Base-by-base conservation (phyloP, 2,797 vertebrate genomes). In the Crocidura indochinensis region DNA sequence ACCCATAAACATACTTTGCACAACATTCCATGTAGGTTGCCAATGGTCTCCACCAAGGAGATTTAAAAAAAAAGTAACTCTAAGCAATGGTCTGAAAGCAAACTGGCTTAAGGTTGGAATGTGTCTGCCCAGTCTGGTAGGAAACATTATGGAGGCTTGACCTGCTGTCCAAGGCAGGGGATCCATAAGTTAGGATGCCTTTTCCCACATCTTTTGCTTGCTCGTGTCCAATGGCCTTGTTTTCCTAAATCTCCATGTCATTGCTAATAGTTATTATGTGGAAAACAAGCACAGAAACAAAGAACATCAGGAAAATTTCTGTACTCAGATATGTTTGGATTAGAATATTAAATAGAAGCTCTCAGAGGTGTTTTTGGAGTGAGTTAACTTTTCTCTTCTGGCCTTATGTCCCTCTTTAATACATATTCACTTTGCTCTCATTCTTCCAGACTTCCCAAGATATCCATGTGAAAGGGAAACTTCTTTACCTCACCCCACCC, bases 201-300 rank as follows among this genome's bases (percentile, higher is more conserved):
- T 69, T 65, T 51, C 26, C 1, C 3, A 64, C 24, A 15, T 15
- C 46, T 49, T 72, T 77, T 68, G 47, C 47, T 83, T 24, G 17
- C 6, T 64, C 29, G 20, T 53, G 19, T 8, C 51, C 62, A 71
- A 29, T 10, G 6, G 1, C 20, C 2, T 49, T 65, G 20, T 86
- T 88, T 82, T 78, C 31, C 68, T 91, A 49, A 74, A n/a, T 64
- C 19, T 71, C 38, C 1, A n/a, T 31, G 20, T 91, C 49, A 19
- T 15, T 49, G 22, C 62, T 86, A 38, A 27, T 64, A 26, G 77
- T 75, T 44, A 31, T 62, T 77, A 67, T 9, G 7, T 69, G 76
- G 31, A 46, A 65, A 86, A 27, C 27, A 73, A 81, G 89, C 85
- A 10, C 9, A n/a, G n/a, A 51, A 38, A 20, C 8, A 68, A 38